phyloP scores from a whole-genome alignment of 2,113 vertebrate genomes.

The Hippocampus zosterae region DNA sequence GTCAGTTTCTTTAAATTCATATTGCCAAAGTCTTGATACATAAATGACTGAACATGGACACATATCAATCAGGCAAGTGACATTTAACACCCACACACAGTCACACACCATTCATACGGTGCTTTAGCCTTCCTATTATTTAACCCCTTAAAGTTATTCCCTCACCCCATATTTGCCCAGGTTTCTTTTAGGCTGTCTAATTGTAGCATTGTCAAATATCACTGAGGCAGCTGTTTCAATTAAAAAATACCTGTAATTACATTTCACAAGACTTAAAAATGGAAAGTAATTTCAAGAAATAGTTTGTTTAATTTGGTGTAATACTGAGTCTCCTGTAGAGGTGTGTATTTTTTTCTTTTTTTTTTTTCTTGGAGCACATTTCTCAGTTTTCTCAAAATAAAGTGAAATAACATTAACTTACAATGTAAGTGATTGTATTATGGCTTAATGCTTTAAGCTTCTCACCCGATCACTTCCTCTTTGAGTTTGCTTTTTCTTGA shows the following conservation, averaged over 20 bases:
- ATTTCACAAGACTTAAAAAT: not conserved
- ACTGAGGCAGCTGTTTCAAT: not conserved
- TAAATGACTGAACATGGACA: conserved; percentile 32
- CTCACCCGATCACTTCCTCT: conserved; percentile 1
- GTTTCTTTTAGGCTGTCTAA: conserved; percentile 3
- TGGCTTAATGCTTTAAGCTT: conserved; percentile 2
- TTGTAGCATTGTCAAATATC: conserved; percentile 16
- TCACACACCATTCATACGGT: conserved; percentile 24
- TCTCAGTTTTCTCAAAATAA: conserved; percentile 1
- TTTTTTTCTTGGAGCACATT: conserved; percentile 13
- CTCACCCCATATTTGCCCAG: not conserved
- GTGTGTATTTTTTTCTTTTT: conserved; percentile 10
- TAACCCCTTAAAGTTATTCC: not conserved
- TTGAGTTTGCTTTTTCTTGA: conserved; percentile 7
- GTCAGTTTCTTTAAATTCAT: conserved; percentile 8
- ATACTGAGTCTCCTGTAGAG: conserved; percentile 24
- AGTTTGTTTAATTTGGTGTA: conserved; percentile 4
- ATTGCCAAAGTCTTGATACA: conserved; percentile 20
- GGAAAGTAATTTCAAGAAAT: not conserved
- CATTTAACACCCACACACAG: conserved; percentile 29
- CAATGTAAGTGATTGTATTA: not conserved
- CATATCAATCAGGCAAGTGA: conserved; percentile 43
- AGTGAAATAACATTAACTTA: conserved; percentile 29
- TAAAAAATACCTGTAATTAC: not conserved
- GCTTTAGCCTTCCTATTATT: conserved; percentile 19